Evolutionary conservation across 35 echinoderm and acorn worm species (phyloP).

Genomic region (Lytechinus variegatus): DNA sequence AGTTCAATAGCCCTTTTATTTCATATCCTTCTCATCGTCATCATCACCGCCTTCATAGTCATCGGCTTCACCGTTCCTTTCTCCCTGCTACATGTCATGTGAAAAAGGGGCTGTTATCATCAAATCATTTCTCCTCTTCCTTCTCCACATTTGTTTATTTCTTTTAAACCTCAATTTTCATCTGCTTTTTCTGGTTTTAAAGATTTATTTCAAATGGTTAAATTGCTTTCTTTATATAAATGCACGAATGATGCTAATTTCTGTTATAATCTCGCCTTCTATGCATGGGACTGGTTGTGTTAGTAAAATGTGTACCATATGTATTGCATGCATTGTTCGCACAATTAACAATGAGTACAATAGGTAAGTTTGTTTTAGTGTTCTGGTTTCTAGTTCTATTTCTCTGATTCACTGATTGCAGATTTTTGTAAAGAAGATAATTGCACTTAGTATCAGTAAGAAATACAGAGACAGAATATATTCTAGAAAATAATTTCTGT

Average conservation of each 20-base stretch:
- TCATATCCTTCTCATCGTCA: not conserved
- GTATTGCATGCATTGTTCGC: not conserved
- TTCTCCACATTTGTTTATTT: not conserved
- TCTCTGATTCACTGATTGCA: not conserved
- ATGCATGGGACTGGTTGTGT: not conserved
- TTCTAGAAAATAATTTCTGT: no score
- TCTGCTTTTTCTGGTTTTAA: not conserved
- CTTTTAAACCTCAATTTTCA: not conserved
- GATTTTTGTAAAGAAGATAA: not conserved
- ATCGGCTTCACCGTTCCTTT: not conserved
- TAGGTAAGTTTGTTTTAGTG: not conserved
- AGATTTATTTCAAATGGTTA: not conserved
- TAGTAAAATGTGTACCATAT: not conserved
- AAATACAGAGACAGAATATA: no score
- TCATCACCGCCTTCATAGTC: not conserved
- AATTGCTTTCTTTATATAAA: not conserved
- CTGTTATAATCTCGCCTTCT: not conserved
- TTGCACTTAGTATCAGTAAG: no score
- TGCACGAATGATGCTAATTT: not conserved
- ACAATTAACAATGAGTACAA: not conserved
- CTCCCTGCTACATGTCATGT: not conserved
- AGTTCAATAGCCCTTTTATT: constrained; percentile 1
- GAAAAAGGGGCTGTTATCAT: not conserved
- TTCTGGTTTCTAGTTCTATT: not conserved
- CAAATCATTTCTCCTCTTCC: not conserved